phyloP scores from a whole-genome alignment of 2,888 invertebrate genomes.

The Schizaphis graminum region DNA sequence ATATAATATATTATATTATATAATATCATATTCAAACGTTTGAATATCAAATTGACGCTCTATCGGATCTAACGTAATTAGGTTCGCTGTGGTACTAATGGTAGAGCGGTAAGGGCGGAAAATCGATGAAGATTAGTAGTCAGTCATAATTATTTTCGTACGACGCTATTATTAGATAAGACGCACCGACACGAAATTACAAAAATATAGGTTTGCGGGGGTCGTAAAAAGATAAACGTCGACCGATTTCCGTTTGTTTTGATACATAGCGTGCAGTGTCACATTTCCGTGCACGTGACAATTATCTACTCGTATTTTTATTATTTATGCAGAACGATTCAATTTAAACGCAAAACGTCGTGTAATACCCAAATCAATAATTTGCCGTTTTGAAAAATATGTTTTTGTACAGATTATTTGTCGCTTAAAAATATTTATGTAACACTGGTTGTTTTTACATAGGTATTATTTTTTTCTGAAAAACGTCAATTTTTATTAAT shows the following conservation, averaged over 20 bases:
- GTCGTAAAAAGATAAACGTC: neutral
- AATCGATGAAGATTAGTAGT: neutral
- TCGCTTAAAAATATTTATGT: neutral
- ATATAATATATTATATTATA: too few species aligned
- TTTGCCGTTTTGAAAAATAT: neutral
- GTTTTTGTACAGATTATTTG: neutral
- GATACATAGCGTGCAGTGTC: neutral
- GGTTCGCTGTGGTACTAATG: neutral
- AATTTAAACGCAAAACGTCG: neutral
- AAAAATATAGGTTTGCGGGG: neutral
- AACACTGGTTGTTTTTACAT: neutral
- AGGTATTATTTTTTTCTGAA: neutral
- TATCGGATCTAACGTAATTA: neutral
- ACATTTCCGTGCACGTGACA: neutral
- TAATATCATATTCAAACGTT: neutral
- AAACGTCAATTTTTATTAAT: neutral
- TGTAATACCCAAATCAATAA: neutral
- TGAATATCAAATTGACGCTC: neutral
- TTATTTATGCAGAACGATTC: neutral
- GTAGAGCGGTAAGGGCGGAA: neutral
- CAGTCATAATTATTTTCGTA: neutral
- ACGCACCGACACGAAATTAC: neutral
- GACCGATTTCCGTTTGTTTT: neutral
- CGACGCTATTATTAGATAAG: neutral
- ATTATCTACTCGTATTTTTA: neutral